These are phyloP conservation scores for Leucoraja erinaceus DNA, from an alignment of 2,113 vertebrate species.

Conservation along the genomic window DNA sequence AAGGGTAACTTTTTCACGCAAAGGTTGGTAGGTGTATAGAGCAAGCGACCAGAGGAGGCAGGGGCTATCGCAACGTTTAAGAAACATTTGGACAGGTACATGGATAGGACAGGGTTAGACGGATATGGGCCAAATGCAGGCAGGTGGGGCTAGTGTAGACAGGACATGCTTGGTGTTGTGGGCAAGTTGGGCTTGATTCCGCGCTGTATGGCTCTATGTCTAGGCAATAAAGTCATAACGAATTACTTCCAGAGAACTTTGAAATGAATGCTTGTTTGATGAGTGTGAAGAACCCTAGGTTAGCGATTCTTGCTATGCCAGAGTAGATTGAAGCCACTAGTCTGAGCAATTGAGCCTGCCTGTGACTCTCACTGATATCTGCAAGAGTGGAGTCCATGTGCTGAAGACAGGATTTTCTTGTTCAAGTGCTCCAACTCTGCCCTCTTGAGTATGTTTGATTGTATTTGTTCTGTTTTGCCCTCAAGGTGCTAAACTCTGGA, in stretches of 20 bases:
- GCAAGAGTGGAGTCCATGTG: neutral
- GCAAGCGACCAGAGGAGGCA: too few species aligned
- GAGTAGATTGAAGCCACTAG: neutral
- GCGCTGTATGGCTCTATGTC: too few species aligned
- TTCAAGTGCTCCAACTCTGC: neutral
- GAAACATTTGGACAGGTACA: too few species aligned
- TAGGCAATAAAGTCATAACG: neutral
- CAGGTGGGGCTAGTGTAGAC: too few species aligned
- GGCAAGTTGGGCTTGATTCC: too few species aligned
- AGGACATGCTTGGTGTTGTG: too few species aligned
- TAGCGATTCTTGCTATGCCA: neutral
- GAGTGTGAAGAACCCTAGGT: neutral
- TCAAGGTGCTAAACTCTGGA: neutral
- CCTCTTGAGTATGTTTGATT: neutral
- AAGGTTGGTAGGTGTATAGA: too few species aligned
- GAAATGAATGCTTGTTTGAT: neutral
- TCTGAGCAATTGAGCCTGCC: neutral
- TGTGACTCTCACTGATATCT: neutral
- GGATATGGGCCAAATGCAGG: too few species aligned
- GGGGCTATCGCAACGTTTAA: too few species aligned
- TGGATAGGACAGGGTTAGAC: too few species aligned
- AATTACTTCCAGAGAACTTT: neutral
- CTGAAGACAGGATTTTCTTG: neutral
- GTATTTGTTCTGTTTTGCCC: neutral
- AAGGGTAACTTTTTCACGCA: too few species aligned